Base-by-base conservation (phyloP, 2,113 vertebrate genomes). In the Tetrax tetrax region DNA sequence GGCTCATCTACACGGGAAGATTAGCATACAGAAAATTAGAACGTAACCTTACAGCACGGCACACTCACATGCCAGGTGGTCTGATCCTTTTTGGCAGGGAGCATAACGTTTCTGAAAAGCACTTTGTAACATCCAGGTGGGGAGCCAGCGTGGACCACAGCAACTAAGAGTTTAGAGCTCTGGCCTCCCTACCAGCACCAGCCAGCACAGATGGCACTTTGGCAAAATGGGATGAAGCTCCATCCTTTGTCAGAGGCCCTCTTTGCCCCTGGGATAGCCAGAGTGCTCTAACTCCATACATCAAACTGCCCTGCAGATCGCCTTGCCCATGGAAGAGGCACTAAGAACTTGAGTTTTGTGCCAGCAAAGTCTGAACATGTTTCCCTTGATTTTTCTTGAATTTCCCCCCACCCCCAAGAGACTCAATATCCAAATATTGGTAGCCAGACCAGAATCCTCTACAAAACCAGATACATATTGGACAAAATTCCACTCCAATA, bases 161-260 rank as follows among this genome's bases (percentile, higher is more conserved):
- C 37, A 41, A 13, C 43, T 5, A 23, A 4, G 50, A 56, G 21
- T 16, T 12, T 8, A 8, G 35, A 93, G 65, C 65, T 78, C 70
- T 6, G 23, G 27, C 4, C 45, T 38, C 50, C 31, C 15, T 3
- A 2, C n/a, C n/a, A 6, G 53, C 69, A 35, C 35, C 54, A 28
- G 76, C 12, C 31, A 19, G 27, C 3, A 1, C 31, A 23, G 76
- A 18, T 1, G 2, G 41, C 41, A 5, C 72, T 57, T 43, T 0
- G 12, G 63, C 41, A 14, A 23, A 2, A 17, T 0, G 4, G 2
- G 1, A 28, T 2, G 7, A 41, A 24, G 48, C 63, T 38, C 54
- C 27, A 9, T 3, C 77, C 18, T 50, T 20, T 17, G 31, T 7
- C 6, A 2, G 3, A 29, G 41, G 35, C 18, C 38, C 24, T 35